phyloP scores from a whole-genome alignment of 2,113 vertebrate genomes.

The Heterochromis multidens region DNA sequence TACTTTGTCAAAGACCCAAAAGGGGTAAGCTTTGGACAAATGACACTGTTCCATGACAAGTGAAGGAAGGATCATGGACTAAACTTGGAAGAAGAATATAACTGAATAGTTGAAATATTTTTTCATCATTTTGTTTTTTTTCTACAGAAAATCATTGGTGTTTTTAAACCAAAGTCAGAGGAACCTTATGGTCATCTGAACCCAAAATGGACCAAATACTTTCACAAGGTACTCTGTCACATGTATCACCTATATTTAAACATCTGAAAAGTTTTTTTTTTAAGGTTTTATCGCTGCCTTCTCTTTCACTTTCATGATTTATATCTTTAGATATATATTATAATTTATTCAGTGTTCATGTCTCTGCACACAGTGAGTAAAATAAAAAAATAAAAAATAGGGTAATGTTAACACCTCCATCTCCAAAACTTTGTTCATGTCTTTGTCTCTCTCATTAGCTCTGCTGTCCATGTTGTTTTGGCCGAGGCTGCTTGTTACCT shows the following conservation, averaged over 20 bases:
- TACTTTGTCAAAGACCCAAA: conserved; percentile 97
- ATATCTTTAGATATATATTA: background rate
- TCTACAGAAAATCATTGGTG: conserved; percentile 87
- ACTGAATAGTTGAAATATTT: background rate
- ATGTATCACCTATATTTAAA: conserved; percentile 68
- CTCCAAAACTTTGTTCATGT: background rate
- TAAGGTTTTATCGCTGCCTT: background rate
- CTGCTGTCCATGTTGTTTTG: conserved; percentile 98
- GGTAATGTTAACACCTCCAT: background rate
- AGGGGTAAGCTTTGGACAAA: conserved; percentile 76
- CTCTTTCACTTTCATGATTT: background rate
- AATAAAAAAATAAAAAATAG: background rate
- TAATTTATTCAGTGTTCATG: background rate
- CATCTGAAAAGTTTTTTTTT: background rate
- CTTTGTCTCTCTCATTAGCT: conserved; percentile 32
- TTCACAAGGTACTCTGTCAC: conserved; percentile 89
- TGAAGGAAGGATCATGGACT: background rate
- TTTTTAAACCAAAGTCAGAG: conserved; percentile 99
- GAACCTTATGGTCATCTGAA: conserved; percentile 98
- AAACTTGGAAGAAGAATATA: background rate
- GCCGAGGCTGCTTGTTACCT: conserved; percentile 92
- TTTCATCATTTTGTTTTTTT: background rate
- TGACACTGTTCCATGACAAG: background rate
- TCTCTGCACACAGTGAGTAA: background rate
- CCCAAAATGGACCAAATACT: conserved; percentile 99